Conservation (phyloP, 1,140 invertebrate genomes). For the Drosophila suzukii region DNA sequence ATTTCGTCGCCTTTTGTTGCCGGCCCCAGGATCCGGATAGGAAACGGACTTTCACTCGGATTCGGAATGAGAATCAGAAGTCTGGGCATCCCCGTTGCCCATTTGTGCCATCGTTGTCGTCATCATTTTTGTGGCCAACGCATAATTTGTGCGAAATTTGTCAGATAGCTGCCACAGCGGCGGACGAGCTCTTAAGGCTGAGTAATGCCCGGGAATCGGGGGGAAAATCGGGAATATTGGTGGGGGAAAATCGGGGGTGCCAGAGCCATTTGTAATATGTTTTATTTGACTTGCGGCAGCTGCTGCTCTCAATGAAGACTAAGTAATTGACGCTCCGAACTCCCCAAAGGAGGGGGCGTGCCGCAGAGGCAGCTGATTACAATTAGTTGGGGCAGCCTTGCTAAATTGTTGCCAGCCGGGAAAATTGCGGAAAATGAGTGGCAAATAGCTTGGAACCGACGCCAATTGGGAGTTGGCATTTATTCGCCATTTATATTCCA, state of each 20-base stretch:
- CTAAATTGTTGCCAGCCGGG: slow-evolving; percentile 40
- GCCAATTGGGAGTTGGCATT: slow-evolving; percentile 36
- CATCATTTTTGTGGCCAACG: slow-evolving; percentile 74
- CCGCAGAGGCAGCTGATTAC: slow-evolving; percentile 33
- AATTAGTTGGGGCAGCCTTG: slow-evolving; percentile 40
- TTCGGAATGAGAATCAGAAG: neutral
- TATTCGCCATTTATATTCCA: slow-evolving; percentile 37
- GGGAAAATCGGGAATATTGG: neutral
- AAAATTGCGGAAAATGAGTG: slow-evolving; percentile 36
- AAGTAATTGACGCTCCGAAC: slow-evolving; percentile 54
- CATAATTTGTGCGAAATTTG: slow-evolving; percentile 83
- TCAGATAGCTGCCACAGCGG: slow-evolving; percentile 73
- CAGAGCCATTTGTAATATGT: slow-evolving; percentile 75
- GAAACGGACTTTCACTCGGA: neutral
- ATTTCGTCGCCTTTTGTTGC: slow-evolving; percentile 81
- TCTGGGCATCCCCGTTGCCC: neutral
- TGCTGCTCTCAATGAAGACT: slow-evolving; percentile 64
- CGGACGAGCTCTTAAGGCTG: slow-evolving; percentile 69
- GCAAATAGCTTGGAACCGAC: slow-evolving; percentile 1
- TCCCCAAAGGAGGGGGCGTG: slow-evolving; percentile 28
- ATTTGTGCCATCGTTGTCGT: slow-evolving; percentile 45
- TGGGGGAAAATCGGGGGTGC: neutral
- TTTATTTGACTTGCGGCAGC: slow-evolving; percentile 81
- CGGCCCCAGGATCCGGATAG: slow-evolving; percentile 8
- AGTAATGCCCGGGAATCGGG: slow-evolving; percentile 56